Evolutionary conservation across 2,113 vertebrate genomes (phyloP), one percentile per base, ranked within the genome.

Genomic region (Neolamprologus toae): DNA sequence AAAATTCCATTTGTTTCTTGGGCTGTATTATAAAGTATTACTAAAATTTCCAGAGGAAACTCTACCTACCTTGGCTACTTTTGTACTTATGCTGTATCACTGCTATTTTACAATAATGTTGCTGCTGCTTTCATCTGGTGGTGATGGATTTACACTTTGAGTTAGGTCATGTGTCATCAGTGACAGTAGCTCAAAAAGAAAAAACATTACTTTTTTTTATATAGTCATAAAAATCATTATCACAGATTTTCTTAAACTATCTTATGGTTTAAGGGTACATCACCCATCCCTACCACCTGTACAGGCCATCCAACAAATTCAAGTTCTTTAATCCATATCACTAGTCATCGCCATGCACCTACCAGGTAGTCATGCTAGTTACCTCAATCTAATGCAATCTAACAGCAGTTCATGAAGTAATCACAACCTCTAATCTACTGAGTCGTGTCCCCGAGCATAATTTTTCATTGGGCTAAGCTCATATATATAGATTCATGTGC

Each of bases 391-490:
- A 73, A 23, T 17, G 37, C 40, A 45, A 42, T 73, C 37, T 17
- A 7, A 45, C 21, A 45, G 13, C 8, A 73, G 40, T 7, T 73
- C 11, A 42, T 42, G 68, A 73, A 45, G 8, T 73, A 73, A 73
- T 73, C 68, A 45, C 21, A 26, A 45, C 21, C 68, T 73, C 40
- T 45, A 17, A 7, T 73, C 40, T 45, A 45, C 13, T 45, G 68
- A 45, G 40, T 73, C 0, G 0, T 45, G 13, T 73, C 68, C 13
- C 21, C 0, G 2, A 42, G 0, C 21, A 28, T 26, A 10, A 73
- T 73, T 73, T 28, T 17, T 73, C 37, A 47, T 47, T 45, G 13
- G 8, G 12, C 21, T 73, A 26, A 45, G 21, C 4, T 45, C 14
- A 11, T 73, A 45, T 45, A 26, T 23, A 73, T 16, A 42, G 21